Evolutionary conservation across 2,113 vertebrate genomes (phyloP).

Genomic region (Malaclemys terrapin): DNA sequence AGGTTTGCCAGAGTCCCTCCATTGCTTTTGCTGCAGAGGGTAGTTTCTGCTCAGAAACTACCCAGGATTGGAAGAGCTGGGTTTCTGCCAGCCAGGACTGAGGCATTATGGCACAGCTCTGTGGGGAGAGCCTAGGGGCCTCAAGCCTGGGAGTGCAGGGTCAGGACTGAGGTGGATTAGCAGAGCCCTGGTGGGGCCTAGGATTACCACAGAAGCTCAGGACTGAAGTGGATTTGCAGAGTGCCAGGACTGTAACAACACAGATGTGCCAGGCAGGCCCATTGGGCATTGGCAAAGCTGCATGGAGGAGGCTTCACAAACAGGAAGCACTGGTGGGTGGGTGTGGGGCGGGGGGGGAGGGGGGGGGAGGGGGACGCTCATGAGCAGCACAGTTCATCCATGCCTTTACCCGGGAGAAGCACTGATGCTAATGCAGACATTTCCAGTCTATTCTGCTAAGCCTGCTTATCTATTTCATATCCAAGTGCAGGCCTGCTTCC

Average conservation of each 20-base stretch:
- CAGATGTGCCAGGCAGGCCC: not conserved
- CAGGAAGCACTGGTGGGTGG: not conserved
- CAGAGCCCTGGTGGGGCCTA: not conserved
- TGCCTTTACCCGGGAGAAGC: slow-evolving; percentile 8
- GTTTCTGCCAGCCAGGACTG: no score
- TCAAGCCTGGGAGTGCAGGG: not conserved
- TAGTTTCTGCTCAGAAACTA: not conserved
- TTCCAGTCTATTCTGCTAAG: not conserved
- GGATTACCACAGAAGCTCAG: not conserved
- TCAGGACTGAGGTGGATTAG: not conserved
- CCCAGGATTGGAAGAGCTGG: not conserved
- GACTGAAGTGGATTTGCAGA: not conserved
- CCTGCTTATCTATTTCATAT: not conserved
- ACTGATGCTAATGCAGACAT: not conserved
- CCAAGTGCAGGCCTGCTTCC: not conserved
- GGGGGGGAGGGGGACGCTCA: not conserved
- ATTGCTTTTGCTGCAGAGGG: not conserved
- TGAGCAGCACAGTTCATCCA: not conserved
- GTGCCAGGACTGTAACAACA: not conserved
- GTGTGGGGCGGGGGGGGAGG: no score
- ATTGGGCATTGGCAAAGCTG: not conserved
- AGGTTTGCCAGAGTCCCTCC: not conserved
- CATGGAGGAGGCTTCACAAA: not conserved
- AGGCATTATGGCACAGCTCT: not conserved
- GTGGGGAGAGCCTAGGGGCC: not conserved